Evolutionary conservation across 64 coral and sea anemone genomes (phyloP).

Genomic region (Montipora efflorescens): DNA sequence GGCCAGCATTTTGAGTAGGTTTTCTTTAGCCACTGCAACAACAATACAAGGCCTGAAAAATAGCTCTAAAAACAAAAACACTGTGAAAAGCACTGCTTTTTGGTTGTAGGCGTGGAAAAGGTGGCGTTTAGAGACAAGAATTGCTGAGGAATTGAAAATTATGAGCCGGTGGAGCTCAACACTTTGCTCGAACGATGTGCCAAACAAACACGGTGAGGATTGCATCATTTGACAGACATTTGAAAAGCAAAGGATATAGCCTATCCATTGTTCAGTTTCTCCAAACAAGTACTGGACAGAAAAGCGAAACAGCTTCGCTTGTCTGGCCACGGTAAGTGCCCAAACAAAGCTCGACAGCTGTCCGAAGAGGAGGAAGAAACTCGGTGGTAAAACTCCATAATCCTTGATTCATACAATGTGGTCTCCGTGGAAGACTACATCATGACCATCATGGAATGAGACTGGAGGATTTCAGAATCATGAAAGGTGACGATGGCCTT

Average conservation of each 20-base stretch:
- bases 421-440: background rate
- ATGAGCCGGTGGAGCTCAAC: background rate
- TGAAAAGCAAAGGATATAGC: background rate
- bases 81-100: constrained; percentile 11
- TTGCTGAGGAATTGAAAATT: constrained; percentile 1
- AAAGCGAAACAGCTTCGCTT: background rate
- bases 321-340: background rate
- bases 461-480: constrained; percentile 3
- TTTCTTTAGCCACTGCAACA: constrained; percentile 2
- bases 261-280: background rate
- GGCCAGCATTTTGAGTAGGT: background rate
- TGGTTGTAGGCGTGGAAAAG: background rate
- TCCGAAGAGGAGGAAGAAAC: background rate
- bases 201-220: background rate
- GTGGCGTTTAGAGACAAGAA: background rate
- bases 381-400: background rate
- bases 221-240: background rate
- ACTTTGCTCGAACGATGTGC: background rate
- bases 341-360: background rate
- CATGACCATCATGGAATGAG: background rate
- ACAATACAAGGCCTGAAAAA: background rate
- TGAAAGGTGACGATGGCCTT: background rate
- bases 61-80: background rate
- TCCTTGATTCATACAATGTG: background rate
- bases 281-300: background rate